A percentile compares a stretch with the other conserved stretches of the same genome.
These are phyloP conservation scores for Diorhabda carinulata DNA, from an alignment of 1,140 invertebrate species.

Conservation along the genomic window DNA sequence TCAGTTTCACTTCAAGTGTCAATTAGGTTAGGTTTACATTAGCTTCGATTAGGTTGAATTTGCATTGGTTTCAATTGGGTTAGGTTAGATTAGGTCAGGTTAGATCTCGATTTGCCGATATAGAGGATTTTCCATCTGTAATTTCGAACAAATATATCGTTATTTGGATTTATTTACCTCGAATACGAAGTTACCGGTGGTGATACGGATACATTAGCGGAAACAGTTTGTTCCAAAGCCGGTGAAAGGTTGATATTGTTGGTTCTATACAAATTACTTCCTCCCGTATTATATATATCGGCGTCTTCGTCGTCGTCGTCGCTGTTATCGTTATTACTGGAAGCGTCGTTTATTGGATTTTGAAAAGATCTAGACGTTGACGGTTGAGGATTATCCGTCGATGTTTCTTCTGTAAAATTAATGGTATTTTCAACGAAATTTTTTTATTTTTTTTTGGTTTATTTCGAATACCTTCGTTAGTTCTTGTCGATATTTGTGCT, in stretches of 20 bases:
- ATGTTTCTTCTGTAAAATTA: constrained; percentile 7
- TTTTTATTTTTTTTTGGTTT: background rate
- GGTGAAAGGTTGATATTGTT: constrained; percentile 29
- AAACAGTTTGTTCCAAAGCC: background rate
- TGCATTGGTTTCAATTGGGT: too few relatives aligned
- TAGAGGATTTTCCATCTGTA: too few relatives aligned
- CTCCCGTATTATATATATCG: constrained; percentile 24
- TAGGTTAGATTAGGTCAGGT: too few relatives aligned
- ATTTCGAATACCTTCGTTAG: background rate
- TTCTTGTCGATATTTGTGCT: background rate
- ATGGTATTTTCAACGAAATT: background rate
- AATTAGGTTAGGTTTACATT: too few relatives aligned
- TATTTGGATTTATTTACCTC: background rate
- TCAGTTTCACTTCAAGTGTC: too few relatives aligned
- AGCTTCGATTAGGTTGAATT: too few relatives aligned
- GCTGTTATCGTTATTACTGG: constrained; percentile 31
- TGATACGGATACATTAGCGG: background rate
- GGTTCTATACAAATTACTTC: constrained; percentile 27
- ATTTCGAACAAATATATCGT: too few relatives aligned
- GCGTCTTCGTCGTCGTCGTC: constrained; percentile 23
- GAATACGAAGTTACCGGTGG: background rate
- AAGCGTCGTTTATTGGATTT: constrained; percentile 14
- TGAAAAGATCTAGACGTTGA: constrained; percentile 17
- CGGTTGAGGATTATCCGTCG: constrained; percentile 16
- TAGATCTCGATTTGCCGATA: too few relatives aligned